Percentiles rank a stretch among this genome's conserved stretches.
Evolutionary conservation across 2,888 invertebrate genomes (phyloP).

Genomic region (Lepeophtheirus nordmannii): DNA sequence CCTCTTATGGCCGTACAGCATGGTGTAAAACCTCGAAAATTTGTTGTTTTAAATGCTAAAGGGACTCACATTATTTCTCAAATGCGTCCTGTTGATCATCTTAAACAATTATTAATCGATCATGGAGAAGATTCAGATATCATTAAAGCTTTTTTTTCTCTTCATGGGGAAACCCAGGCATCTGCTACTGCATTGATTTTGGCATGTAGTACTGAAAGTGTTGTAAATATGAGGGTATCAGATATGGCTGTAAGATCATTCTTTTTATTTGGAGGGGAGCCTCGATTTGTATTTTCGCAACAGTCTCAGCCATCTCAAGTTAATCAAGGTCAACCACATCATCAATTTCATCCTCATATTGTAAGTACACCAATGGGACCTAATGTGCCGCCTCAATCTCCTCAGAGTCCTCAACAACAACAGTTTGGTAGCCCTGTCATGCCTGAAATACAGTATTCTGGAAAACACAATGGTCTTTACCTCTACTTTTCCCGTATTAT

Average conservation of each 20-base stretch:
- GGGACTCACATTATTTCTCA: constrained; percentile 68
- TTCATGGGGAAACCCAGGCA: constrained; percentile 66
- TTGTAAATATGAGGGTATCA: constrained; percentile 38
- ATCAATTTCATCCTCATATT: constrained; percentile 24
- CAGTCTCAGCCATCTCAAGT: constrained; percentile 1
- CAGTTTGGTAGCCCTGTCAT: constrained; percentile 2
- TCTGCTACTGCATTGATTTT: constrained; percentile 73
- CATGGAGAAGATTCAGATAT: constrained; percentile 72
- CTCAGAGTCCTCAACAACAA: constrained; percentile 26
- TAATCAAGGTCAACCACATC: constrained; percentile 3
- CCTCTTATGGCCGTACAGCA: constrained; percentile 56
- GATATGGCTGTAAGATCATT: constrained; percentile 84
- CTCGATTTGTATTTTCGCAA: constrained; percentile 27
- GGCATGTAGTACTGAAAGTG: constrained; percentile 45
- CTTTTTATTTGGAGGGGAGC: constrained; percentile 74
- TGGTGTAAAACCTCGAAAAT: constrained; percentile 52
- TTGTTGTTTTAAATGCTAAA: constrained; percentile 70
- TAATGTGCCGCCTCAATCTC: constrained; percentile 15
- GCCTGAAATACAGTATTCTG: constrained; percentile 13
- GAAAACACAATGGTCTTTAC: constrained; percentile 70
- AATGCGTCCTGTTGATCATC: constrained; percentile 69
- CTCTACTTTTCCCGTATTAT: constrained; percentile 74
- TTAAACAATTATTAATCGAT: constrained; percentile 40
- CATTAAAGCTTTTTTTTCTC: constrained; percentile 65
- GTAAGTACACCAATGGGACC: constrained; percentile 22